A percentile compares a stretch with the other conserved stretches of the same genome.
phyloP scores from a whole-genome alignment of 2,888 invertebrate species.

The Anagyrus pseudococci region DNA sequence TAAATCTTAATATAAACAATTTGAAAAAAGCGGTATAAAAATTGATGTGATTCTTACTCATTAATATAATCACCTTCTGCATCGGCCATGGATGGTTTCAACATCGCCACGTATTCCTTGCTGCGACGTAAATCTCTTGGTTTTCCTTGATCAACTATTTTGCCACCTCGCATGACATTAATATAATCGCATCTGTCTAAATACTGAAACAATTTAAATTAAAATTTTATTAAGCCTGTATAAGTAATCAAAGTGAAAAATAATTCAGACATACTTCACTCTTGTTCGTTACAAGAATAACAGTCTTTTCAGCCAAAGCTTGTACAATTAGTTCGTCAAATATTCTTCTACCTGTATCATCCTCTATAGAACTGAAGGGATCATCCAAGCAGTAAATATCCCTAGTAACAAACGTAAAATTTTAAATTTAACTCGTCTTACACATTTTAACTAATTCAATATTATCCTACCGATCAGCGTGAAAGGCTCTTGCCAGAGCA shows the following conservation, averaged over 20 bases:
- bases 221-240: background rate
- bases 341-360: constrained; percentile 64
- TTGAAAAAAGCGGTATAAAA: background rate
- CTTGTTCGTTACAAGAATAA: constrained; percentile 70
- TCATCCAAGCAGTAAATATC: constrained; percentile 69
- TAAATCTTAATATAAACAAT: constrained; percentile 27
- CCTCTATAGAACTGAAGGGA: constrained; percentile 66
- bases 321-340: constrained; percentile 65
- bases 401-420: constrained; percentile 46
- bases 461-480: constrained; percentile 57
- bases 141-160: constrained; percentile 65
- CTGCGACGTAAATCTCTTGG: constrained; percentile 62
- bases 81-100: constrained; percentile 39
- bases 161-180: constrained; percentile 66
- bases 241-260: background rate
- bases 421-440: background rate
- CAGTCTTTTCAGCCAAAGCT: constrained; percentile 64
- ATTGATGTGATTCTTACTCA: constrained; percentile 26
- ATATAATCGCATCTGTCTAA: constrained; percentile 67
- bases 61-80: constrained; percentile 32
- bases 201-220: constrained; percentile 58
- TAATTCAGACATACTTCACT: constrained; percentile 59
- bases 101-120: constrained; percentile 55
- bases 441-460: constrained; percentile 5
- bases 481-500: constrained; percentile 66